Evolutionary conservation across 2,888 invertebrate genomes (phyloP).

Genomic region (Patella pellucida): DNA sequence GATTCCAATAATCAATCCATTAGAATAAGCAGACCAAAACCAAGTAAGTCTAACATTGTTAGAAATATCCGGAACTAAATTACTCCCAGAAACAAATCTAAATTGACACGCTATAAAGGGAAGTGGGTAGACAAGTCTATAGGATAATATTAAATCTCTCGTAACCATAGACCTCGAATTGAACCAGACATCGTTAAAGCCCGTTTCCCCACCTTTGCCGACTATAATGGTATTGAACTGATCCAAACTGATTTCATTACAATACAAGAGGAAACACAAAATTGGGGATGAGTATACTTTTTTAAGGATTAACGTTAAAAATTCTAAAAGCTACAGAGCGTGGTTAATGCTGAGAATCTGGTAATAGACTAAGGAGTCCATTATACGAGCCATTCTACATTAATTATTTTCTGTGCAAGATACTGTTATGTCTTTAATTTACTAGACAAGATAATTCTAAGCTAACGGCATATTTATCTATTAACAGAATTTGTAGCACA

Average conservation of each 20-base stretch:
- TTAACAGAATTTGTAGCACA: too few species aligned
- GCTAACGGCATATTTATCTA: too few species aligned
- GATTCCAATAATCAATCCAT: constrained; percentile 3
- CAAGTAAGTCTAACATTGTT: constrained; percentile 10
- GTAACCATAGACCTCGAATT: constrained; percentile 1
- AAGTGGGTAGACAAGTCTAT: background rate
- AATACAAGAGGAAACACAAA: constrained; percentile 1
- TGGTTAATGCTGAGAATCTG: too few species aligned
- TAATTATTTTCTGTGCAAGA: too few species aligned
- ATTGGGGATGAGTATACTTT: background rate
- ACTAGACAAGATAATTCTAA: too few species aligned
- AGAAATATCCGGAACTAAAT: constrained; percentile 10
- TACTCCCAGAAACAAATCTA: constrained; percentile 11
- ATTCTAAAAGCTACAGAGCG: too few species aligned
- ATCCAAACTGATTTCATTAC: background rate
- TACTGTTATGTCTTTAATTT: too few species aligned
- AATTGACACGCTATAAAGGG: constrained; percentile 7
- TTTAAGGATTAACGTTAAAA: too few species aligned
- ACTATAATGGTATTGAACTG: constrained; percentile 3
- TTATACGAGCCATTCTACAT: too few species aligned
- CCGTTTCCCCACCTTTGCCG: background rate
- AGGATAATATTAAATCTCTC: constrained; percentile 10
- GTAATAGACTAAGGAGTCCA: too few species aligned
- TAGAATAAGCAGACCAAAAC: constrained; percentile 9
- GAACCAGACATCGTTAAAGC: background rate